Conservation (phyloP, 1,140 invertebrate species). For the Orchestia grillus region DNA sequence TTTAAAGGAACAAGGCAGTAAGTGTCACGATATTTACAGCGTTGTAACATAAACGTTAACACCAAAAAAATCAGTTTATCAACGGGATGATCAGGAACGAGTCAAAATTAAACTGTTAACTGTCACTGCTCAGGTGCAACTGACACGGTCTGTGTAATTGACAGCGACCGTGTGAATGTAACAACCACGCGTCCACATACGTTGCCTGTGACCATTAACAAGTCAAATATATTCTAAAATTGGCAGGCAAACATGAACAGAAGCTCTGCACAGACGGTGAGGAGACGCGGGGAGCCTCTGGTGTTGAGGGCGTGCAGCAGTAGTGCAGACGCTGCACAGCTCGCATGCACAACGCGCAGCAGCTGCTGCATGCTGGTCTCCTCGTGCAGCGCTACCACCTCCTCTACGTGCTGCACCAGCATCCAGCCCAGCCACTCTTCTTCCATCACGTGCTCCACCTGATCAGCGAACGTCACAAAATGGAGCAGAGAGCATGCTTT, state of each 20-base stretch:
- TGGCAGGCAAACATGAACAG: background rate
- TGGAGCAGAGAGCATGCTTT: background rate
- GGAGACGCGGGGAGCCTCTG: background rate
- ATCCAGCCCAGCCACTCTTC: constrained; percentile 83
- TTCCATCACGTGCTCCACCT: constrained; percentile 75
- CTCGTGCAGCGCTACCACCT: constrained; percentile 77
- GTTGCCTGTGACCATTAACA: too few species aligned
- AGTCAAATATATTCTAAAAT: background rate
- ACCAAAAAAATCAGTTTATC: too few species aligned
- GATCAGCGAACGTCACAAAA: background rate
- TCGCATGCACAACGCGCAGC: constrained; percentile 38
- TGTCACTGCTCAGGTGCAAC: too few species aligned
- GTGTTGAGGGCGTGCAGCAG: constrained; percentile 28
- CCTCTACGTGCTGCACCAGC: constrained; percentile 80
- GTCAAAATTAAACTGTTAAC: too few species aligned
- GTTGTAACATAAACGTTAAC: too few species aligned
- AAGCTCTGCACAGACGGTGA: background rate
- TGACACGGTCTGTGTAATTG: too few species aligned
- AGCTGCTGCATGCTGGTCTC: constrained; percentile 71
- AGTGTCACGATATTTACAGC: too few species aligned
- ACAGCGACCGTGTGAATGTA: too few species aligned
- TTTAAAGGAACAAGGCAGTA: too few species aligned
- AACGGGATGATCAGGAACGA: too few species aligned
- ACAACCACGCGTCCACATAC: too few species aligned
- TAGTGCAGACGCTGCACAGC: constrained; percentile 12